Evolutionary conservation across 2,113 vertebrate genomes (phyloP), one percentile per base, ranked within the genome.

Genomic region (Myiagra hebetior): DNA sequence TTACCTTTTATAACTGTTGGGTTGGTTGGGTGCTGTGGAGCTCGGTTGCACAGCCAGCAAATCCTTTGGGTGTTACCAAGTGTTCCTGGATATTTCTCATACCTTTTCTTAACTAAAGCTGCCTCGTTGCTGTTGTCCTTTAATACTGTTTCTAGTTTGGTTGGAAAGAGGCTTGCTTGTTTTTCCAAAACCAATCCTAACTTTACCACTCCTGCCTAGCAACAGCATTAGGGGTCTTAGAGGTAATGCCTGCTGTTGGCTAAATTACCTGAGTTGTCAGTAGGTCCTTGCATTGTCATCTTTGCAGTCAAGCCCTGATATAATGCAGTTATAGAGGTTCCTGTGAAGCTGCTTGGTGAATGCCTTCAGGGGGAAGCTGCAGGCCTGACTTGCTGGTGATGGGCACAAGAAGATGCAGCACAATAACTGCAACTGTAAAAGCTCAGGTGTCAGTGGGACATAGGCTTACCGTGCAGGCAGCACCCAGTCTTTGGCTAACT

Each of bases 121-220:
- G 88, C 83, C 86, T 67, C 0, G 0, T 70, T 24, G 6, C 64
- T 86, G 50, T 75, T 95, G 80, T 78, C 41, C 76, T 95, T 77
- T 84, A 84, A 63, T 85, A 17, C 67, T 0, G 0, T 92, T 97
- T 93, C 84, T 89, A 39, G 63, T 74, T 92, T 39, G 47, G 19
- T 44, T 85, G 89, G 86, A 84, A 88, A 35, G 47, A 72, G 44
- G 20, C 73, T 92, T 70, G 13, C 52, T 89, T 64, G 7, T 95
- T 93, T 93, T 97, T 95, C 93, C 93, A 92, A 96, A 92, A 81
- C 86, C 84, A 64, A 13, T 89, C 41, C 73, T 55, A 81, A 72
- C 60, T 74, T 95, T 78, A 50, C 44, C 41, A 30, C 39, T 55
- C 49, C 33, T 92, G 80, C 93, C 73, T 95, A 95, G 95, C 95